A percentile compares a stretch with the other conserved stretches of the same genome.
phyloP scores from a whole-genome alignment of 2,113 vertebrate species.

The Brachyhypopomus occidentalis region DNA sequence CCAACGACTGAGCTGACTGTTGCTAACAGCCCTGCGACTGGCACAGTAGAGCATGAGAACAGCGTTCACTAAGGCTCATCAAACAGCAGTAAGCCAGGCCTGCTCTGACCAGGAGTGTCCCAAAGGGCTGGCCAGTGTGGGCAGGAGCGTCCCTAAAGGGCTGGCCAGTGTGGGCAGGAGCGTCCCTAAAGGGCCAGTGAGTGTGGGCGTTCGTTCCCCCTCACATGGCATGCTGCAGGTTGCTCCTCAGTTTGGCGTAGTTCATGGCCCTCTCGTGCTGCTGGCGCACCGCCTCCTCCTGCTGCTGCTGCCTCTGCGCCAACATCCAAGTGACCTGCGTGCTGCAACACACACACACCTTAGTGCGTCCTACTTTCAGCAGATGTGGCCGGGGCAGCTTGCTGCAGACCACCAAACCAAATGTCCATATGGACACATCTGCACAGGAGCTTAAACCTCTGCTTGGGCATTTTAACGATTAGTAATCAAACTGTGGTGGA shows the following conservation, averaged over 20 bases:
- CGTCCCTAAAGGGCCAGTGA: too few relatives aligned
- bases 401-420: too few relatives aligned
- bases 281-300: constrained; percentile 97
- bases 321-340: constrained; percentile 99
- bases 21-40: neutral
- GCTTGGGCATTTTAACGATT: too few relatives aligned
- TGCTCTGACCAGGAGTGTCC: too few relatives aligned
- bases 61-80: neutral
- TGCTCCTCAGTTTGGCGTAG: constrained; percentile 98
- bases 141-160: too few relatives aligned
- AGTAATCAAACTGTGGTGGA: too few relatives aligned
- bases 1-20: neutral
- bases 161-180: too few relatives aligned
- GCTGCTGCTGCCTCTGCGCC: constrained; percentile 97
- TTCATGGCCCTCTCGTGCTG: constrained; percentile 99
- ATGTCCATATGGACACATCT: too few relatives aligned
- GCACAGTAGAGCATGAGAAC: neutral
- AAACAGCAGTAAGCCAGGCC: neutral
- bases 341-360: constrained; percentile 82
- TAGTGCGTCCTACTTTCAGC: constrained; percentile 43
- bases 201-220: constrained; percentile 45
- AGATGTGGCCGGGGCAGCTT: too few relatives aligned
- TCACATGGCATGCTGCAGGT: constrained; percentile 98
- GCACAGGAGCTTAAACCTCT: too few relatives aligned
- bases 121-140: too few relatives aligned